Percentiles rank a stretch among this genome's conserved stretches.
Conservation (phyloP, 2,888 invertebrate genomes). For the Neoascia interrupta region DNA sequence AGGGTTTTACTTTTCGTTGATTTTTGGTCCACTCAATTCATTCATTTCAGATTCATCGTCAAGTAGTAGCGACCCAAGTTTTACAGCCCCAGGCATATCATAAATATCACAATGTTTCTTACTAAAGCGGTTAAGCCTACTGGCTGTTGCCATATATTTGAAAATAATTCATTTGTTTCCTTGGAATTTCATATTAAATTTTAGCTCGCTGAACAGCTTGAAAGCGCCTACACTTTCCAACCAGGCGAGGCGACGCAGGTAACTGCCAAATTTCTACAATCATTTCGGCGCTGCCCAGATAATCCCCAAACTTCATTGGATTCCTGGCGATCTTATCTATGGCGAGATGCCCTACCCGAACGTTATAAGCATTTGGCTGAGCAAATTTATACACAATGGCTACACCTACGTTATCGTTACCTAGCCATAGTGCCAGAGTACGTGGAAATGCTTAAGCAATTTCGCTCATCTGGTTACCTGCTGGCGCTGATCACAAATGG, state of each 20-base stretch:
- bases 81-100: constrained; percentile 3
- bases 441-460: constrained; percentile 84
- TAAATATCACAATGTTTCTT: constrained; percentile 18
- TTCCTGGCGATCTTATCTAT: constrained; percentile 88
- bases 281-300: constrained; percentile 90
- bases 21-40: constrained; percentile 11
- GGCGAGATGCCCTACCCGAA: constrained; percentile 88
- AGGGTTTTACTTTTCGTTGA: not conserved
- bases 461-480: constrained; percentile 86
- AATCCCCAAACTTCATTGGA: constrained; percentile 87
- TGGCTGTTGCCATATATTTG: not conserved
- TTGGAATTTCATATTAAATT: constrained; percentile 37
- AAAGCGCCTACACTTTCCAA: constrained; percentile 84
- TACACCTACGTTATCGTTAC: constrained; percentile 88
- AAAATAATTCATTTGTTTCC: constrained; percentile 15
- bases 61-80: constrained; percentile 12
- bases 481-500: constrained; percentile 93
- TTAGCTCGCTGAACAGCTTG: constrained; percentile 77
- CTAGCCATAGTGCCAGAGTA: constrained; percentile 86
- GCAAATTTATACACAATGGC: constrained; percentile 88
- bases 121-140: constrained; percentile 34
- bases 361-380: constrained; percentile 87
- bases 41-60: constrained; percentile 32
- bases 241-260: constrained; percentile 84
- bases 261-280: constrained; percentile 85